Conservation (phyloP, 2,888 invertebrate genomes). For the Eutolmus rufibarbis region DNA sequence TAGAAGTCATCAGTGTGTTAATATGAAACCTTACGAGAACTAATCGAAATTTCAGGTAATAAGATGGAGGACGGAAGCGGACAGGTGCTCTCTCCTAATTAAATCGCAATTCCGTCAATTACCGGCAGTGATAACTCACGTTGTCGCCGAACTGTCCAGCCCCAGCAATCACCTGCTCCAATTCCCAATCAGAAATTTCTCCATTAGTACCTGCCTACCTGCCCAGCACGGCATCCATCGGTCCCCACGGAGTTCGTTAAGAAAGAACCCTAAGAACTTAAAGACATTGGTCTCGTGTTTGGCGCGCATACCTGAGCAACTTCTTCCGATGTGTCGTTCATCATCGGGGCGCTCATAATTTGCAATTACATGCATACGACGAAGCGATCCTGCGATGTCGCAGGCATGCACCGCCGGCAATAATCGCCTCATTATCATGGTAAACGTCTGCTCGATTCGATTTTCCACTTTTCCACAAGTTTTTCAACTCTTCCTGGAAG, state of each 20-base stretch:
- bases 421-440: neutral
- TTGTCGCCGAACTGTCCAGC: neutral
- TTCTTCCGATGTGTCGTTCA: neutral
- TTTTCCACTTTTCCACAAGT: neutral
- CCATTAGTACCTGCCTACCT: neutral
- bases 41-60: neutral
- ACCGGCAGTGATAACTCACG: neutral
- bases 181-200: neutral
- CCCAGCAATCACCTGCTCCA: neutral
- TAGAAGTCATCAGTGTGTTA: neutral
- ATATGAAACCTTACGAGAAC: neutral
- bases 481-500: neutral
- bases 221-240: neutral
- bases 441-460: neutral
- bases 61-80: neutral
- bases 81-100: neutral
- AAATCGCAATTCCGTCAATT: neutral
- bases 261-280: neutral
- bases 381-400: neutral
- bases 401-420: neutral
- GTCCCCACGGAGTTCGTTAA: neutral
- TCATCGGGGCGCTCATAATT: neutral
- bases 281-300: neutral
- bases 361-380: neutral
- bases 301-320: neutral